Evolutionary conservation across 2,113 vertebrate genomes (phyloP).

Genomic region (Platycercus adscitus): DNA sequence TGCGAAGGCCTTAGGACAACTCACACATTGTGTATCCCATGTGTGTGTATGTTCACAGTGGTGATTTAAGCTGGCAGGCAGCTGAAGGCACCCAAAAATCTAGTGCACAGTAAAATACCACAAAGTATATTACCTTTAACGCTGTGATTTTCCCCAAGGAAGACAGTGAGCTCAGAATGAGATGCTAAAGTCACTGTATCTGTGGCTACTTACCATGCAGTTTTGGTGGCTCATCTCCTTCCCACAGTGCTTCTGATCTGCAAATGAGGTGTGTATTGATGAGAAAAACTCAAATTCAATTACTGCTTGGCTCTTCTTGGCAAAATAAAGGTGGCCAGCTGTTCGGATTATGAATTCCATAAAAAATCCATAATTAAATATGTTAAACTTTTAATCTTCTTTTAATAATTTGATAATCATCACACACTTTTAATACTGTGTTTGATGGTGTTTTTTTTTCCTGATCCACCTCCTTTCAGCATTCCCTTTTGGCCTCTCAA

Average conservation of each 20-base stretch:
- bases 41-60: not conserved
- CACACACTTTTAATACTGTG: not conserved
- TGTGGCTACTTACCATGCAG: not conserved
- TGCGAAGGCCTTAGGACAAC: rapidly evolving
- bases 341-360: not conserved
- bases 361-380: not conserved
- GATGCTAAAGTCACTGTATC: not conserved
- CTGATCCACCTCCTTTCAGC: not conserved
- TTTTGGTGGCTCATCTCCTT: not conserved
- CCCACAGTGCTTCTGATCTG: not conserved
- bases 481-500: not conserved
- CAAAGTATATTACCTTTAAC: not conserved
- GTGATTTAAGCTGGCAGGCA: not conserved
- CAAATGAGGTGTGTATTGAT: rapidly evolving
- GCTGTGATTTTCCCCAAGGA: not conserved
- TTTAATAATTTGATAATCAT: not conserved
- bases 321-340: not conserved
- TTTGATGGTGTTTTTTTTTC: not conserved
- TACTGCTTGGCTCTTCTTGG: not conserved
- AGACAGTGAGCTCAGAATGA: not conserved
- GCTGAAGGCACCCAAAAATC: not conserved
- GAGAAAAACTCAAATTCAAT: not conserved
- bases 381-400: not conserved
- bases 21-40: rapidly evolving
- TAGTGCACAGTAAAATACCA: not conserved